Evolutionary conservation across 64 coral and sea anemone genomes (phyloP), one percentile per base, ranked within the genome.

Genomic region (Stichodactyla helianthus): DNA sequence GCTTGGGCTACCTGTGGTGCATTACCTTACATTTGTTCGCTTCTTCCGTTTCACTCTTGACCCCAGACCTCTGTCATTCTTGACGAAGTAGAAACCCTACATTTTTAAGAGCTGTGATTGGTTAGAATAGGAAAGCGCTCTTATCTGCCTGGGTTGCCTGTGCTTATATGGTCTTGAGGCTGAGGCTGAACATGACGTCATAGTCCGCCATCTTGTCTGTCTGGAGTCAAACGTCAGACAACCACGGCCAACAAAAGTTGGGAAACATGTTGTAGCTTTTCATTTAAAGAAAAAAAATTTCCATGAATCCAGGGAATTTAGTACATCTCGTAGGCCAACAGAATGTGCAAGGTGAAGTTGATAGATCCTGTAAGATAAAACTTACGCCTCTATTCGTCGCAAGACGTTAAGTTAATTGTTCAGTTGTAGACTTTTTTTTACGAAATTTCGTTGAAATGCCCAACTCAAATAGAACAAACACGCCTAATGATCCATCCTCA

Each of bases 401-500:
- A 71, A 23, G 19, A n/a, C 55, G 62, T 54, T 25, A 19, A 25
- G 25, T 61, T 22, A 23, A 10, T 57, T 80, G 19, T 53, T 31
- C 20, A 64, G 86, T 53, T 70, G 12, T 54, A 20, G 20, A 44
- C 65, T 54, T 77, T 71, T 59, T 44, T 53, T 7, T 7, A 82
- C 50, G 59, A 89, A 89, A 56, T 87, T 74, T 64, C 6, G 84
- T 57, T 53, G 55, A 50, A 65, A 86, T 88, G 44, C 86, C 64
- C 57, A 87, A 95, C 59, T 85, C 25, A 23, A 54, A 50, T 71
- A 59, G 51, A 77, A 54, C 86, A 15, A 93, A 61, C 19, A 50
- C 25, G 83, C 60, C 88, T 87, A 92, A 68, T 59, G 92, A 91
- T 70, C 89, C 95, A 53, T 79, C 82, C 77, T 79, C 95, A 51